These are phyloP conservation scores for Autographa pulchrina DNA, from an alignment of 2,888 invertebrate genomes.

Conservation along the genomic window DNA sequence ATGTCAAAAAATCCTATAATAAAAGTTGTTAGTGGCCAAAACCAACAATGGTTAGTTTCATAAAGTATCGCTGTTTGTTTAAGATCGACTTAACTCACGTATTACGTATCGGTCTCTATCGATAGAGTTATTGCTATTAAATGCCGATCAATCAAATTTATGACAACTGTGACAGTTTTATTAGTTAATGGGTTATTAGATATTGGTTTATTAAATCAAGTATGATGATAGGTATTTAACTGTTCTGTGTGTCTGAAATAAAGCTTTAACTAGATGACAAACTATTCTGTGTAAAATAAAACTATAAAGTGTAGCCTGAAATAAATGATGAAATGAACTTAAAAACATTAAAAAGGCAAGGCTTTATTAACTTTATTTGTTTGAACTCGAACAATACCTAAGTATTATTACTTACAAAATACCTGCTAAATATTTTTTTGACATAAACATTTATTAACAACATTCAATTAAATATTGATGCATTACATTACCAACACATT, in stretches of 20 bases:
- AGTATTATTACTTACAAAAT: too few relatives aligned
- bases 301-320: too few relatives aligned
- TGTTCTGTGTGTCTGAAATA: neutral
- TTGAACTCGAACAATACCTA: too few relatives aligned
- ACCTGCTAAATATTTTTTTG: too few relatives aligned
- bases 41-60: slow-evolving; percentile 27
- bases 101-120: slow-evolving; percentile 17
- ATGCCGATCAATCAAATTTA: neutral
- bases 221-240: neutral
- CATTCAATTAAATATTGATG: neutral
- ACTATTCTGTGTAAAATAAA: neutral
- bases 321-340: too few relatives aligned
- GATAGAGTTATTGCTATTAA: slow-evolving; percentile 11
- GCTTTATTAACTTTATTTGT: too few relatives aligned
- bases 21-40: slow-evolving; percentile 16
- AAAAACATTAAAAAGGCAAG: too few relatives aligned
- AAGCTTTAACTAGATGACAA: neutral
- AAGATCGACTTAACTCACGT: slow-evolving; percentile 22
- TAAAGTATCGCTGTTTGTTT: slow-evolving; percentile 40
- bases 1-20: slow-evolving; percentile 17
- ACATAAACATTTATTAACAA: too few relatives aligned
- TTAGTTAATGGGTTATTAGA: neutral
- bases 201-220: neutral
- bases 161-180: slow-evolving; percentile 6
- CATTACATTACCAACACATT: neutral